A percentile compares a stretch with the other conserved stretches of the same genome.
Conservation (phyloP, 2,797 vertebrate species). For the Rhynchotus rufescens region DNA sequence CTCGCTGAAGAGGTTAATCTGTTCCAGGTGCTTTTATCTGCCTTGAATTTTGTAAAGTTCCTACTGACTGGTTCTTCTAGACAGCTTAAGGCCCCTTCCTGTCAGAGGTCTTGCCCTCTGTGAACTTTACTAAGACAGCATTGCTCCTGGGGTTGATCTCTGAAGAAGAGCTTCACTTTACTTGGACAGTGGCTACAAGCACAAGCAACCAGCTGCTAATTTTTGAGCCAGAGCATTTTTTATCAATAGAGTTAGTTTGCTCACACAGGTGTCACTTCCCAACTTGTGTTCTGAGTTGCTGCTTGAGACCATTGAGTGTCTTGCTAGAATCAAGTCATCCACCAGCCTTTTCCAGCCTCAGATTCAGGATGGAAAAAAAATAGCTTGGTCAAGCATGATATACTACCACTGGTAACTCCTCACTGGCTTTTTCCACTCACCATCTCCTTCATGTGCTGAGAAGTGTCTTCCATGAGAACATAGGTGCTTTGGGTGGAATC, state of each 20-base stretch:
- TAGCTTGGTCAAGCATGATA: background rate
- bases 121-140: background rate
- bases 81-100: background rate
- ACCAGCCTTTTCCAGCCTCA: background rate
- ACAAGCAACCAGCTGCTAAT: background rate
- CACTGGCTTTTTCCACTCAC: background rate
- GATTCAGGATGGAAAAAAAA: background rate
- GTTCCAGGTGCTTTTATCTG: background rate
- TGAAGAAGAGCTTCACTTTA: background rate
- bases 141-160: background rate
- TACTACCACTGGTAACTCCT: background rate
- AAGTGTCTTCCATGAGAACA: background rate
- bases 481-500: accelerated
- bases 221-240: background rate
- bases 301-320: background rate
- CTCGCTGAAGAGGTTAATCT: background rate
- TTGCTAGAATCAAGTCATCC: background rate
- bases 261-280: background rate
- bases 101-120: background rate
- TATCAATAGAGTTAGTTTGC: background rate
- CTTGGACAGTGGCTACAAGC: no score
- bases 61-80: background rate
- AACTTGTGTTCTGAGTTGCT: background rate
- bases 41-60: background rate
- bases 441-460: background rate